Evolutionary conservation across 2,113 vertebrate genomes (phyloP), one percentile per base, ranked within the genome.

Genomic region (Engraulis encrasicolus): DNA sequence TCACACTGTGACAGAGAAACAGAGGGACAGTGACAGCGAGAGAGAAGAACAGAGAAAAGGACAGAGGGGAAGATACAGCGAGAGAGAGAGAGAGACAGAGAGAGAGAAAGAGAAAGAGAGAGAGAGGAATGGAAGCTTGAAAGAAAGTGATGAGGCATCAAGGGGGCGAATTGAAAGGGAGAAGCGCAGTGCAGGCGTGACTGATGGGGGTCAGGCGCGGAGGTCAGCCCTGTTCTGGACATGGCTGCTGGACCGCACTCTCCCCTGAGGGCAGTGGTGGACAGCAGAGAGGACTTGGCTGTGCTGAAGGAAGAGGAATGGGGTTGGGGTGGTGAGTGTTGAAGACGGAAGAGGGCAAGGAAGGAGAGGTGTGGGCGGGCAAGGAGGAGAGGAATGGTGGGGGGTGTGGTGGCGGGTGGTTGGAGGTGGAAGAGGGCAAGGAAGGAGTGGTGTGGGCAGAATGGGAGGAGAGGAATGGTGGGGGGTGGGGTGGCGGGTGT

Each of bases 191-290:
- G 23, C 23, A 4, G 12, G 58, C n/a, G n/a, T 27, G 58, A 27
- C 66, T 36, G 66, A 74, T 74, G 66, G 66, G 23, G 66, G 66
- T 74, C 66, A 74, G 23, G 11, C 66, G 2, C 66, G 6, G 66
- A 31, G 66, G 27, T 74, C 66, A 74, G 27, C 27, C 31, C 1
- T 34, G 27, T 31, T 15, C 27, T 74, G 66, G 27, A 5, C 66
- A 34, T 3, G 23, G 27, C 66, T 74, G 66, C 27, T 5, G 23
- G 66, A 15, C 9, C 40, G 40, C 40, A n/a, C 58, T 31, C 31
- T 74, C 66, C 66, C 66, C 31, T 74, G 27, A 31, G 66, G n/a
- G n/a, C n/a, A n/a, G n/a, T n/a, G n/a, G 66, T 74, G 66, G 66
- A 15, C 66, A 74, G 66, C 23, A 14, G 27, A 74, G 66, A 27